phyloP scores from a whole-genome alignment of 2,888 invertebrate genomes.

The Pachliopta kotzebuea region DNA sequence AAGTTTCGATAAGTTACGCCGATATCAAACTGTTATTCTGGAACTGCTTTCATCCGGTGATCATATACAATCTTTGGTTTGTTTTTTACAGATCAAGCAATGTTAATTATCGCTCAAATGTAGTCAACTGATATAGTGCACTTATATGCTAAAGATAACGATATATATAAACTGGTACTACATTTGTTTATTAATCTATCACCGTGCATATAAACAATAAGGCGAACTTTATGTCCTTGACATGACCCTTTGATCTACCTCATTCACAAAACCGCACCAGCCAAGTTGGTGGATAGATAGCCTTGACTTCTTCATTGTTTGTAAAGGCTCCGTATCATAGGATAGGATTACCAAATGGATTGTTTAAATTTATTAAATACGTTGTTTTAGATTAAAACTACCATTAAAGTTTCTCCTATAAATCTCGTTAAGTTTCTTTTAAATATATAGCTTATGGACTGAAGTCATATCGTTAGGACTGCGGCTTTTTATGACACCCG shows the following conservation, averaged over 20 bases:
- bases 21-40: constrained; percentile 37
- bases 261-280: no score
- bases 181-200: no score
- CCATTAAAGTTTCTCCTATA: background rate
- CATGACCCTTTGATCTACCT: no score
- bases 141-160: no score
- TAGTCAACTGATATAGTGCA: no score
- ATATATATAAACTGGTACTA: no score
- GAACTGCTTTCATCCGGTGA: constrained; percentile 18
- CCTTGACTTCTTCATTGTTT: no score
- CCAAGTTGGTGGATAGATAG: no score
- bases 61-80: constrained; percentile 6
- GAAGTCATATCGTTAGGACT: constrained; percentile 32
- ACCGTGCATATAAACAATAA: no score
- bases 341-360: no score
- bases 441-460: constrained; percentile 4
- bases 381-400: background rate
- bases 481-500: constrained; percentile 66
- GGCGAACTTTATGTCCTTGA: no score
- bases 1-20: constrained; percentile 44
- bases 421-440: constrained; percentile 9
- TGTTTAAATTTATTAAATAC: background rate
- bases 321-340: no score
- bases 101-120: background rate
- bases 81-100: background rate